A percentile compares a stretch with the other conserved stretches of the same genome.
Evolutionary conservation across 2,113 vertebrate species (phyloP).

Genomic region (Loxodonta africana): DNA sequence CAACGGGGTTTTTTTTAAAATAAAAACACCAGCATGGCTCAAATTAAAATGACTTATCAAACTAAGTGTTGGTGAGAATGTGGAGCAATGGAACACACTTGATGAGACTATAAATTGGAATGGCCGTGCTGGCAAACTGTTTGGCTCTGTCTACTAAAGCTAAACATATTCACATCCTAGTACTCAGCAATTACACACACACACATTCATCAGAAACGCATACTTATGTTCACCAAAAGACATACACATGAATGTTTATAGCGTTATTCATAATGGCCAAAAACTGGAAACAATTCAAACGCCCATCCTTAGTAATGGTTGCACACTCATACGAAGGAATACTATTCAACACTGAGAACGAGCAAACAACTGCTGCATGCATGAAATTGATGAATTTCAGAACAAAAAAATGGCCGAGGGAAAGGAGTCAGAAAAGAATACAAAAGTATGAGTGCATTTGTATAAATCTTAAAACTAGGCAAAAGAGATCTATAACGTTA

Average conservation of each 20-base stretch:
- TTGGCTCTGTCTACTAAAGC: neutral
- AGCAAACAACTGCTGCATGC: neutral
- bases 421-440: slow-evolving; percentile 1
- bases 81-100: neutral
- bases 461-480: neutral
- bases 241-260: neutral
- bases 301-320: neutral
- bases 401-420: neutral
- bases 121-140: neutral
- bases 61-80: neutral
- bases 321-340: neutral
- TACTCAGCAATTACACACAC: neutral
- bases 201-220: neutral
- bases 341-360: neutral
- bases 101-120: neutral
- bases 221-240: neutral
- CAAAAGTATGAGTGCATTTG: neutral
- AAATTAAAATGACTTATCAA: slow-evolving; percentile 41
- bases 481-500: neutral
- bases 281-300: neutral
- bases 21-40: neutral
- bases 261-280: neutral
- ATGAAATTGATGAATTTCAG: neutral
- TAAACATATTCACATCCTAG: neutral
- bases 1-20: neutral